phyloP scores from a whole-genome alignment of 2,888 invertebrate genomes.

The Drosophila pseudotakahashii region DNA sequence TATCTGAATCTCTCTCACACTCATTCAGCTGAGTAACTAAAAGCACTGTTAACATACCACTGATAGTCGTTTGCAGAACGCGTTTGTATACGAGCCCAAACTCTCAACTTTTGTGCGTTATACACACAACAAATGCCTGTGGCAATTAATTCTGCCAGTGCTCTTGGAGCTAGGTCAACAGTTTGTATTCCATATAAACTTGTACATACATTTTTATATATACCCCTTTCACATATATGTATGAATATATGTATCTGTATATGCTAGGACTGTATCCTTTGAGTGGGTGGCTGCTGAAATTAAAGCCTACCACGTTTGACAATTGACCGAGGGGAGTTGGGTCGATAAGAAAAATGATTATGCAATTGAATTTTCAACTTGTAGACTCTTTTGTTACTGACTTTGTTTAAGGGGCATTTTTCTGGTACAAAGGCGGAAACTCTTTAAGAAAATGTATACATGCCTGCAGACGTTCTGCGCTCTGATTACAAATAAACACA shows the following conservation, averaged over 20 bases:
- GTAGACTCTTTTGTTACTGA: neutral
- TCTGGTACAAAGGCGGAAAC: neutral
- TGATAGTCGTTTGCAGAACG: neutral
- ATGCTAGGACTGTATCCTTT: slow-evolving; percentile 23
- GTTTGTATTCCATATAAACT: slow-evolving; percentile 28
- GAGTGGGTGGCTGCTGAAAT: slow-evolving; percentile 4
- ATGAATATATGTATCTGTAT: neutral
- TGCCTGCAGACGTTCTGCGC: neutral
- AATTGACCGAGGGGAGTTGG: slow-evolving; percentile 11
- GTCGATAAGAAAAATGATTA: neutral
- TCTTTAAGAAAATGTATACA: neutral
- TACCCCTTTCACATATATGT: neutral
- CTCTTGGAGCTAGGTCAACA: slow-evolving; percentile 54
- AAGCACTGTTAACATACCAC: neutral
- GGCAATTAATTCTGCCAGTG: slow-evolving; percentile 50
- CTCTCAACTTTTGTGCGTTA: slow-evolving; percentile 14
- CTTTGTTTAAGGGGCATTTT: neutral
- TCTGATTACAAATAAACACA: slow-evolving; percentile 18
- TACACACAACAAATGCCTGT: slow-evolving; percentile 25
- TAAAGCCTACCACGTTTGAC: slow-evolving; percentile 13
- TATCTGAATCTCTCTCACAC: too few relatives aligned
- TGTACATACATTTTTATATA: slow-evolving; percentile 8
- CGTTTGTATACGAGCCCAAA: slow-evolving; percentile 3
- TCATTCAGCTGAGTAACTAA: neutral
- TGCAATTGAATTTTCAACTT: slow-evolving; percentile 14